Base-by-base conservation (phyloP, 1,140 invertebrate genomes). In the Drosophila triauraria region DNA sequence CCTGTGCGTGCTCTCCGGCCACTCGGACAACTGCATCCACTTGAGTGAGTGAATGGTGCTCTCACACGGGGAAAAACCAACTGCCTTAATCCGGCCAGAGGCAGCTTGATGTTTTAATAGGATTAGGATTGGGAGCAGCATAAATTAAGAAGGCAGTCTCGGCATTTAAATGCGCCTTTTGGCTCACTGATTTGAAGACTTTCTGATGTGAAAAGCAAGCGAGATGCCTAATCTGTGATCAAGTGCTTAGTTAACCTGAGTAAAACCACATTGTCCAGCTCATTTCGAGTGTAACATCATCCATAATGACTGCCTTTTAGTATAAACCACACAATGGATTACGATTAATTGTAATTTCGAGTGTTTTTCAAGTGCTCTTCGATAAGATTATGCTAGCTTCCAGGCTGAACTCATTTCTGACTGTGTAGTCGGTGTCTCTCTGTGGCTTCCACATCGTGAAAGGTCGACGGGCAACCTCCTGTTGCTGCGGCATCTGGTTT, bases 1-100 rank as follows among this genome's bases (percentile, higher is more conserved):
- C 30, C 63, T 61, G 75, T 78, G 75, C 75, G 75, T 78, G 75
- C 75, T 69, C 30, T 56, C 48, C 25, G 63, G 62, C 74, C 67
- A 71, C 69, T 72, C 44, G 42, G 67, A 30, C 20, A 38, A 50
- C 67, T 71, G 59, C 57, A 75, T 38, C 59, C 51, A 74, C 71
- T 76, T 57, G 47, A 58, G 44, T 63, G 71, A 56, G 6, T 65
- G 60, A 75, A 44, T 75, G 71, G 4, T 62, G 71, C 51, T 72
- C 32, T 38, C n/a, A 32, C 40, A 56, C 40, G 42, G 57, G n/a
- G 13, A 44, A 50, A 68, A 69, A 67, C 35, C 32, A 35, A 53
- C 25, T 12, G 44, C 12, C 43, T 67, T 67, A 67, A 63, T 63
- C 59, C 58, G 58, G 63, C 58, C 60, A 40, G 38, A 40, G 64